Conservation (phyloP, 2,888 invertebrate genomes). For the Oegoconia quadripuncta region DNA sequence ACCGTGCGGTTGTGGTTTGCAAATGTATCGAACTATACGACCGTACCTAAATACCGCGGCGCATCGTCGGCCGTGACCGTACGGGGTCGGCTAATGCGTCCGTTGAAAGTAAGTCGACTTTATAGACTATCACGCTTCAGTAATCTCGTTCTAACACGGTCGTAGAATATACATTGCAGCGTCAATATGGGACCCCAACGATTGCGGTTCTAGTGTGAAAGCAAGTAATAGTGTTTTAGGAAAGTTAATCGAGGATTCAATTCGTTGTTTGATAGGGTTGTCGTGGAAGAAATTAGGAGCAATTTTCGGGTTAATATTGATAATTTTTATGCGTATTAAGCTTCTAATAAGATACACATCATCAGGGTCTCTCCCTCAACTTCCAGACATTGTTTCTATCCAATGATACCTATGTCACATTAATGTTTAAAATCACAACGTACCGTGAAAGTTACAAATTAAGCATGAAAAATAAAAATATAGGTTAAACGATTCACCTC, state of each 20-base stretch:
- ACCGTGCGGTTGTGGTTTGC: conserved; percentile 40
- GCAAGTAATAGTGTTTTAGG: conserved; percentile 18
- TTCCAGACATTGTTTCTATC: no score
- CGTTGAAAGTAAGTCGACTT: conserved; percentile 46
- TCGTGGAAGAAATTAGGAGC: no score
- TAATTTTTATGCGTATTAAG: no score
- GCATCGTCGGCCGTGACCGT: conserved; percentile 41
- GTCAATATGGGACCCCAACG: conserved; percentile 8
- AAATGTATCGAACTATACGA: conserved; percentile 44
- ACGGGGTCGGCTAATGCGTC: conserved; percentile 38
- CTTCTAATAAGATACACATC: no score
- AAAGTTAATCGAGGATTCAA: conserved; percentile 8
- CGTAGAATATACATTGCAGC: conserved; percentile 25
- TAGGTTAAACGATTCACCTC: no score
- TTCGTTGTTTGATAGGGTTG: not conserved
- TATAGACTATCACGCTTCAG: conserved; percentile 29
- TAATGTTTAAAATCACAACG: no score
- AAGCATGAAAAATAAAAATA: no score
- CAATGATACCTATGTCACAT: no score
- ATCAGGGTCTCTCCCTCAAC: no score
- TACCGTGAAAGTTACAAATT: no score
- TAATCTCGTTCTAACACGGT: conserved; percentile 13
- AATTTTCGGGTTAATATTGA: no score
- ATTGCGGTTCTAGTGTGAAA: conserved; percentile 12
- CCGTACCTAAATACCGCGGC: no score